These are phyloP conservation scores for Eurois occulta DNA, from an alignment of 2,888 invertebrate genomes.

Conservation along the genomic window DNA sequence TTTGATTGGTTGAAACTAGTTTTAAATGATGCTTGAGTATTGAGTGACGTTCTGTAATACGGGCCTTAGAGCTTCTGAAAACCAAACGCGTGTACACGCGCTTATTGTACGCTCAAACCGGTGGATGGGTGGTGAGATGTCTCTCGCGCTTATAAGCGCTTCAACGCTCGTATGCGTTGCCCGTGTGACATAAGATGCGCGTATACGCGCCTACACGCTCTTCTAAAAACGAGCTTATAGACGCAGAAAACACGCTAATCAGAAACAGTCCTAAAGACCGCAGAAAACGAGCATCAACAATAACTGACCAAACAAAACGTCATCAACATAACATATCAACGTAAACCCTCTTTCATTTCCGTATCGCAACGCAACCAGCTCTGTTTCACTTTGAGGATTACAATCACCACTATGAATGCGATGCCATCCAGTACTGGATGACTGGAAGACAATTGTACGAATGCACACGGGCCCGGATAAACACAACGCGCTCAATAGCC, in stretches of 20 bases:
- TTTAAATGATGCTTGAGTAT: too few species aligned
- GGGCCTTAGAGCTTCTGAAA: background rate
- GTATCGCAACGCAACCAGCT: slow-evolving; percentile 18
- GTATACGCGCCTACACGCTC: background rate
- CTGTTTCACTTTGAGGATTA: slow-evolving; percentile 61
- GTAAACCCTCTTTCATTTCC: slow-evolving; percentile 34
- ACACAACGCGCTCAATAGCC: slow-evolving; percentile 69
- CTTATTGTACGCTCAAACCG: too few species aligned
- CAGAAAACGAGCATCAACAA: background rate
- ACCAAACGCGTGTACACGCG: too few species aligned
- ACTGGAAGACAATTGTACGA: slow-evolving; percentile 64
- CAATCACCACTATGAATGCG: slow-evolving; percentile 62
- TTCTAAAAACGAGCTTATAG: background rate
- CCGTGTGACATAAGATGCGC: too few species aligned
- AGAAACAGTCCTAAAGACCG: background rate
- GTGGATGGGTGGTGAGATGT: background rate
- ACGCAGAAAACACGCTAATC: background rate
- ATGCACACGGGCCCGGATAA: slow-evolving; percentile 73
- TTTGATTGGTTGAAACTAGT: too few species aligned
- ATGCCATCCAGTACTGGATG: slow-evolving; percentile 47
- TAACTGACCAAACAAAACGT: background rate
- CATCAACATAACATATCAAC: slow-evolving; percentile 6
- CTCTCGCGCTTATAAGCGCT: background rate
- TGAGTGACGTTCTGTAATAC: too few species aligned
- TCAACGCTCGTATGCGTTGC: too few species aligned